Conservation (phyloP, 2,888 invertebrate species). For the Caradrina kadenii region DNA sequence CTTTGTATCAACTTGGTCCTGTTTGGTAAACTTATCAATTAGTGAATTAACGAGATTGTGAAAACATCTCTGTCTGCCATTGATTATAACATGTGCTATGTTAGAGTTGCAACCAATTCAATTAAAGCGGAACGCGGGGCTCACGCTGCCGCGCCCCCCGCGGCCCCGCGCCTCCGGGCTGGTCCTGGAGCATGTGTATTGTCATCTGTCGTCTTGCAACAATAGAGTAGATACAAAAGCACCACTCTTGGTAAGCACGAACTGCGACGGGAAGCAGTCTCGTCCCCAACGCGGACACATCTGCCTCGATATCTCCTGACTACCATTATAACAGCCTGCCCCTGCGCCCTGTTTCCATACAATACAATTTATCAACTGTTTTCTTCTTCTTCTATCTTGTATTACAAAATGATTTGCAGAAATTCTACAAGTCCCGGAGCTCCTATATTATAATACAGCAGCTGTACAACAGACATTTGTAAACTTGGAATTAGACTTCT, state of each 20-base stretch:
- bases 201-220: slow-evolving; percentile 33
- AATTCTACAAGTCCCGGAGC: no score
- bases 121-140: slow-evolving; percentile 65
- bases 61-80: background rate
- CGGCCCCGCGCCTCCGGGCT: background rate
- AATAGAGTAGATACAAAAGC: slow-evolving; percentile 30
- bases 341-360: no score
- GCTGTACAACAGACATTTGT: no score
- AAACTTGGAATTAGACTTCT: background rate
- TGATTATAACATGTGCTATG: slow-evolving; percentile 33
- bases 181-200: slow-evolving; percentile 30
- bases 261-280: background rate
- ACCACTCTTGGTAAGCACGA: slow-evolving; percentile 6
- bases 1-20: background rate
- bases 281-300: background rate
- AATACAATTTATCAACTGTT: no score
- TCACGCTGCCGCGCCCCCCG: background rate
- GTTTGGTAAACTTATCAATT: background rate
- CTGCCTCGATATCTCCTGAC: background rate
- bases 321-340: background rate
- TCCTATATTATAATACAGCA: no score
- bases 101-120: slow-evolving; percentile 70
- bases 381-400: no score
- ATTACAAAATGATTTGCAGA: no score
- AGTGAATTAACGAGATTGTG: background rate